Conservation (phyloP, 1,140 invertebrate species). For the Coptotermes formosanus region DNA sequence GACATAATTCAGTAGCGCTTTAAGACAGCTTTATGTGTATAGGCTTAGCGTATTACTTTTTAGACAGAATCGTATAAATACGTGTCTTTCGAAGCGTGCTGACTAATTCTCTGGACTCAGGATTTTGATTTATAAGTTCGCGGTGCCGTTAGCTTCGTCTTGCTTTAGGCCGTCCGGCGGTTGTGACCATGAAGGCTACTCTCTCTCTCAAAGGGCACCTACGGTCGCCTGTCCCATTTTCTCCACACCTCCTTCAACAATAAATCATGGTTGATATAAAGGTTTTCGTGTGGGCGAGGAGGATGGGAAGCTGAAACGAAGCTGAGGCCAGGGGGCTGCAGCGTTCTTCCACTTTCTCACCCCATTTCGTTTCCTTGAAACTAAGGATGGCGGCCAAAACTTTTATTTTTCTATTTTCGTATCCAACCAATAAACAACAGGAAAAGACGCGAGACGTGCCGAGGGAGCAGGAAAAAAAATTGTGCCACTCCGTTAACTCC, state of each 20-base stretch:
- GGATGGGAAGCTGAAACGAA: not conserved
- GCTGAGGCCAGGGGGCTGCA: not conserved
- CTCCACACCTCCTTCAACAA: not conserved
- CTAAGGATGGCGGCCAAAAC: not conserved
- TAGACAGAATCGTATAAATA: too few relatives aligned
- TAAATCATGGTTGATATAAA: constrained; percentile 19
- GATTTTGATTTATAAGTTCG: too few relatives aligned
- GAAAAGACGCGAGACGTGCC: not conserved
- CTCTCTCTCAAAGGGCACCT: not conserved
- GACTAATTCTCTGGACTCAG: too few relatives aligned
- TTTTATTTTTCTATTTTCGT: constrained; percentile 2
- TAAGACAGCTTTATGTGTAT: too few relatives aligned
- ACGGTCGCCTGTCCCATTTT: constrained; percentile 11
- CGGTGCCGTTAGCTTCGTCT: not conserved
- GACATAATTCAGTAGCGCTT: too few relatives aligned
- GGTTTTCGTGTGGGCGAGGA: not conserved
- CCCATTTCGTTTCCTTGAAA: not conserved
- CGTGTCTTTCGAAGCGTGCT: too few relatives aligned
- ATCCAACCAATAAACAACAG: not conserved
- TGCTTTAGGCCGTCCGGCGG: not conserved
- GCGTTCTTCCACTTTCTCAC: not conserved
- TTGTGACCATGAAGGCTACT: not conserved
- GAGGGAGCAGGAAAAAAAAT: not conserved
- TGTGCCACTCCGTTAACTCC: not conserved
- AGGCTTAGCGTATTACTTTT: too few relatives aligned